phyloP scores from a whole-genome alignment of 2,797 vertebrate genomes.

The Acanthornis magna region DNA sequence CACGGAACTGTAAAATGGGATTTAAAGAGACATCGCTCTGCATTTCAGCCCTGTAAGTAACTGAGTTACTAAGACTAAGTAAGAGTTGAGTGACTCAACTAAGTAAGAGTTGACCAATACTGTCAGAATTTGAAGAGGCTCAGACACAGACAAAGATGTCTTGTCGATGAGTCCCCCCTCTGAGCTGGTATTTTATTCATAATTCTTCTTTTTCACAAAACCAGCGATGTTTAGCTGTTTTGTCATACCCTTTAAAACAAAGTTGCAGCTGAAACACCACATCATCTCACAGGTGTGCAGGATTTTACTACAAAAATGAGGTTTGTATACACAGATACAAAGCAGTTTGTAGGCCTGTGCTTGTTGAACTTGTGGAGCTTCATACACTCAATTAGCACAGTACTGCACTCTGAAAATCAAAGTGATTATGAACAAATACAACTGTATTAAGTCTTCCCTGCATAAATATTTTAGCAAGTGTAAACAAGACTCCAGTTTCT shows the following conservation, averaged over 20 bases:
- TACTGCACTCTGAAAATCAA: background rate
- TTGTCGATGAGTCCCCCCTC: background rate
- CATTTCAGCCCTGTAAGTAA: background rate
- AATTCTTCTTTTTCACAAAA: background rate
- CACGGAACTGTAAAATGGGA: background rate
- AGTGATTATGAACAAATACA: slow-evolving; percentile 11
- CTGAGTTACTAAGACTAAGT: too few relatives aligned
- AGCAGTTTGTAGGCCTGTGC: background rate
- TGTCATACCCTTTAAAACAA: background rate
- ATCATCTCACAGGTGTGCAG: background rate
- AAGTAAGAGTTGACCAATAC: background rate
- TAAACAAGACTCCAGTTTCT: slow-evolving; percentile 23
- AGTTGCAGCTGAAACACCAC: background rate
- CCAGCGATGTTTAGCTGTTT: background rate
- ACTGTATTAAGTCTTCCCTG: background rate
- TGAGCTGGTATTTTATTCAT: background rate
- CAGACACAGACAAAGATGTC: background rate
- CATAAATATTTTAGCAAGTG: slow-evolving; percentile 27
- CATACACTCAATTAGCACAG: background rate
- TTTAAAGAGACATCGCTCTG: slow-evolving; percentile 49
- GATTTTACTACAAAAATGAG: background rate
- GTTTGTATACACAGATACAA: background rate
- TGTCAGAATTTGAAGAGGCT: background rate
- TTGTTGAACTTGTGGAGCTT: background rate
- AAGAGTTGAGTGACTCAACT: too few relatives aligned